phyloP scores from a whole-genome alignment of 2,888 invertebrate species.

The Corythucha ciliata region DNA sequence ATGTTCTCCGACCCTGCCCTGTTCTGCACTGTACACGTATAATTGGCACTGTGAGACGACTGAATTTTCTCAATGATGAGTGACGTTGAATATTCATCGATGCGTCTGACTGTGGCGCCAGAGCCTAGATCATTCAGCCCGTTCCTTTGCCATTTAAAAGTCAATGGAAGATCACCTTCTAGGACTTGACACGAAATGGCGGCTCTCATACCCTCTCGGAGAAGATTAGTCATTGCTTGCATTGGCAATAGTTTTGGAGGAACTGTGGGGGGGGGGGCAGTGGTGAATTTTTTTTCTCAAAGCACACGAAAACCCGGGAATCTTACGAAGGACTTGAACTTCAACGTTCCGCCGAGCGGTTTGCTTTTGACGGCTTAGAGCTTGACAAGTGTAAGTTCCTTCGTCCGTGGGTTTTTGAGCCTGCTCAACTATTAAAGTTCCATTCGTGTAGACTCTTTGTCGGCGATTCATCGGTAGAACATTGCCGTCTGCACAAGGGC shows the following conservation, averaged over 20 bases:
- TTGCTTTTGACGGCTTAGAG: constrained; percentile 43
- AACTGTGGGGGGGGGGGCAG: constrained; percentile 50
- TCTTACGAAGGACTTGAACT: constrained; percentile 41
- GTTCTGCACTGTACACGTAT: constrained; percentile 85
- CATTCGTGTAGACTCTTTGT: constrained; percentile 44
- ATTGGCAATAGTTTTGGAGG: constrained; percentile 78
- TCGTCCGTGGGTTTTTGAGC: constrained; percentile 44
- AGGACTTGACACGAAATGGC: constrained; percentile 84
- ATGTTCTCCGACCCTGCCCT: constrained; percentile 70
- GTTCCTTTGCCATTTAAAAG: constrained; percentile 85
- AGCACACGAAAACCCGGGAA: background rate
- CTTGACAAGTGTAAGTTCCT: constrained; percentile 46
- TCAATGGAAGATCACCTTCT: constrained; percentile 81
- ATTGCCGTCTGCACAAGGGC: too few relatives aligned
- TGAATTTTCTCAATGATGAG: constrained; percentile 77
- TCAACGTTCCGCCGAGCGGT: constrained; percentile 40
- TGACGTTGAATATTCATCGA: constrained; percentile 78
- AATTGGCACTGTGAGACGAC: constrained; percentile 78
- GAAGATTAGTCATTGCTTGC: constrained; percentile 67
- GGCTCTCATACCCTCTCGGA: constrained; percentile 75
- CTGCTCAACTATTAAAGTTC: constrained; percentile 44
- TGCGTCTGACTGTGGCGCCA: constrained; percentile 50
- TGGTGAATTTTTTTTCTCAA: background rate
- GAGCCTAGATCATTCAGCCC: constrained; percentile 52
- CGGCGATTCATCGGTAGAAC: constrained; percentile 45